A percentile compares a stretch with the other conserved stretches of the same genome.
These are phyloP conservation scores for Hipposideros armiger DNA, from an alignment of 2,113 vertebrate genomes.

Conservation along the genomic window DNA sequence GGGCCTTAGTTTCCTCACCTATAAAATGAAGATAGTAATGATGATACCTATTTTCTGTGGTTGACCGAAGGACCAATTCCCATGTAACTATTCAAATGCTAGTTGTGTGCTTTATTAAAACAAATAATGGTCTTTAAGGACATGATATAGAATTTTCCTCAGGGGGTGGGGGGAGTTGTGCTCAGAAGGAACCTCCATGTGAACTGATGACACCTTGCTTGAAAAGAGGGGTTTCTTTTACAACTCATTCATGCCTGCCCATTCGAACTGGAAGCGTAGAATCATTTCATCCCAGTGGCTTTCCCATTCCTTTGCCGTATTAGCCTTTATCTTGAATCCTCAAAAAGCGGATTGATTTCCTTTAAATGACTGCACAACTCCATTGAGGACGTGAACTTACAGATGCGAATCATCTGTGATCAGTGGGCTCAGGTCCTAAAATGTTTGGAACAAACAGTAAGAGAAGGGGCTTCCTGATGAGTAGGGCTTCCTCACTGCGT, in stretches of 20 bases:
- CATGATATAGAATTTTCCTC: neutral
- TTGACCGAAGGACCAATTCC: neutral
- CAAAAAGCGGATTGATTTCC: neutral
- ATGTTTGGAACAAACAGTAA: neutral
- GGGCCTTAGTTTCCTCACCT: neutral
- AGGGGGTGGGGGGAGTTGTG: too few relatives aligned
- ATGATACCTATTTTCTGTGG: neutral
- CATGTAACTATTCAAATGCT: neutral
- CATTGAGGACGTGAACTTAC: neutral
- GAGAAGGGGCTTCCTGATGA: neutral
- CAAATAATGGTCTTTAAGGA: conserved; percentile 6
- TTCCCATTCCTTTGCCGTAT: neutral
- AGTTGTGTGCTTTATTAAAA: neutral
- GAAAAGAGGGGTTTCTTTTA: neutral
- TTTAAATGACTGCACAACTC: neutral
- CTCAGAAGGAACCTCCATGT: neutral
- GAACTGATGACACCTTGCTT: neutral
- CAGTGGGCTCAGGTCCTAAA: neutral
- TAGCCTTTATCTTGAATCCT: conserved; percentile 1
- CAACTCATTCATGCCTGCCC: neutral
- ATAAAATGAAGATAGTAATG: neutral
- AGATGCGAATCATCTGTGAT: neutral
- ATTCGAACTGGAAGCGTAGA: neutral
- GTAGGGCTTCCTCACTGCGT: neutral
- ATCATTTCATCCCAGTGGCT: neutral